Base-by-base conservation (phyloP, 1,140 invertebrate species). In the Heliconius hewitsoni region DNA sequence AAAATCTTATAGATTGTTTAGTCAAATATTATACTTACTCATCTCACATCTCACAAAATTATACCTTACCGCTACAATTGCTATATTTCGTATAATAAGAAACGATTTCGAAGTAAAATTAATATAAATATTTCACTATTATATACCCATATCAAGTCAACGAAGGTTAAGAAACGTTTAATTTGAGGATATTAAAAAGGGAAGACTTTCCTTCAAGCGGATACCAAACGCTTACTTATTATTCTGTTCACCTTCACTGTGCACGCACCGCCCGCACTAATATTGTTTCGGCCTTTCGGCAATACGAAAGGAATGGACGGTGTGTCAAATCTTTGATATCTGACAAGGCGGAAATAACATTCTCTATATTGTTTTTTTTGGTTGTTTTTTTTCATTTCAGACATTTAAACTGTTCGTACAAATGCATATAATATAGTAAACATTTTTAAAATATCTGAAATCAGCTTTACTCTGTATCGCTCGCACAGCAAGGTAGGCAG, bases 171-270 rank as follows among this genome's bases (percentile, higher is more conserved):
- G 11, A 30, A 30, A 30, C 60, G 27, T 16, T 66, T 66, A 66
- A 66, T 72, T 72, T 39, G 30, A 42, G 37, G 37, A 72, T 72
- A 72, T 72, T 37, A 72, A 72, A 37, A 34, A 71, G 30, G 37
- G 71, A 42, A 42, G 30, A 9, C 71, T 72, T 39, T 72, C 71
- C 71, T 72, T 37, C 71, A 72, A 0, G 18, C 71, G 71, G 71
- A 72, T 42, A 42, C 71, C 18, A n/a, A 72, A 37, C 16, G n/a
- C 30, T 72, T 5, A 39, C 30, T 72, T 42, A 27, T 42, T 72
- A 72, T 72, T 72, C 71, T 42, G 71, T 42, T 39, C 71, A 16
- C 37, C 71, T 72, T 39, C 71, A 72, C 71, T 11, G 37, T 19
- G 11, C 8, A 72, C 71, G n/a, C 71, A 16, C 19, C 71, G 71